Evolutionary conservation across 1,140 invertebrate species (phyloP).

Genomic region (Alviniconcha marisindica): DNA sequence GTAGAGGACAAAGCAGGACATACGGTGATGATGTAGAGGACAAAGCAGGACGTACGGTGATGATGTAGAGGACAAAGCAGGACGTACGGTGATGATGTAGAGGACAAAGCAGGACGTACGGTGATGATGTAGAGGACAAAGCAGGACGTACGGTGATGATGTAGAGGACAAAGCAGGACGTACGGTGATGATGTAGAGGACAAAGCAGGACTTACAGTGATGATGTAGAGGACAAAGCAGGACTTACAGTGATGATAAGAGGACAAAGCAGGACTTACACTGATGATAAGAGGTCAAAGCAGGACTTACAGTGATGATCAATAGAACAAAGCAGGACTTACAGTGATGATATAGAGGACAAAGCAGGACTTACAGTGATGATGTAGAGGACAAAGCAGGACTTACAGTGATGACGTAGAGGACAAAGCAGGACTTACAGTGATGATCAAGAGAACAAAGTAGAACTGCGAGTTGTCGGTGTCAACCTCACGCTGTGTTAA

Average conservation of each 20-base stretch:
- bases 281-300: neutral
- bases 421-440: slow-evolving; percentile 51
- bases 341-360: no score
- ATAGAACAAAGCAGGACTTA: slow-evolving; percentile 45
- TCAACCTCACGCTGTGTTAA: slow-evolving; percentile 48
- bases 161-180: no score
- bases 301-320: slow-evolving; percentile 60
- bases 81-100: no score
- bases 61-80: no score
- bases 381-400: no score
- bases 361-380: no score
- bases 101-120: no score
- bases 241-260: no score
- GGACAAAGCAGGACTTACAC: neutral
- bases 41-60: neutral
- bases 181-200: neutral
- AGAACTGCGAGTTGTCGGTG: slow-evolving; percentile 52
- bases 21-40: no score
- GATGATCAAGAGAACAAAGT: slow-evolving; percentile 58
- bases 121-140: neutral
- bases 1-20: neutral
- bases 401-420: neutral
- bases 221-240: no score
- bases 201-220: no score
- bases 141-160: no score